Base-by-base conservation (phyloP, 1,140 invertebrate genomes). In the Leptopilina boulardi region DNA sequence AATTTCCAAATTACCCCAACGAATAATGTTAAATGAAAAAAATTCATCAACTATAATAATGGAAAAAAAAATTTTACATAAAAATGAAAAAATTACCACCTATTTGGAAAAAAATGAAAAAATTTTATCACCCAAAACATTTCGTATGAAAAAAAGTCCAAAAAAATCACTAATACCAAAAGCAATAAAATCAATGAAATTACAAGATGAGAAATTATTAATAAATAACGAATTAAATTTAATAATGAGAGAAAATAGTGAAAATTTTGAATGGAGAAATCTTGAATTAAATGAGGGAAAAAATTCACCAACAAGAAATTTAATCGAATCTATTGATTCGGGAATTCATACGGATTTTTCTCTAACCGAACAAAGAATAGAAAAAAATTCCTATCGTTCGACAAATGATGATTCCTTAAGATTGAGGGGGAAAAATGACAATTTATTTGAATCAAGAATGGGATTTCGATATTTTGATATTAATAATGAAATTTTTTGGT, bases 241-340 rank as follows among this genome's bases (percentile, higher is more conserved):
- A 15, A 15, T 47, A 47, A 47, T 15, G 1, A n/a, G 13, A n/a
- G 51, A 34, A 9, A 71, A 82, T 71, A 13, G 11, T 9, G 56
- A 77, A 5, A 70, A 77, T 9, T 82, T 75, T n/a, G 8, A 59
- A 15, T 77, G 38, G 47, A 51, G 10, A 38, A 70, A 59, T 70
- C 70, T 26, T 73, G 18, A 77, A 2, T 30, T 41, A 30, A 6
- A 38, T 18, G n/a, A 78, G 8, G 26, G 21, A 2, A 54, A 72
- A 15, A 1, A 41, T 13, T 30, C 13, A 71, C 0, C 5, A 73
- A 47, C 34, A n/a, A 54, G 54, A 34, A 41, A 79, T 18, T 72
- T 84, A 19, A 75, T 82, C 0, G 82, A 78, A 2, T 89, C 87
- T 18, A 75, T 83, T 10, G 89, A 90, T 73, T 89, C 87, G 0